phyloP scores from a whole-genome alignment of 2,888 invertebrate species.

The Morpho helenor region DNA sequence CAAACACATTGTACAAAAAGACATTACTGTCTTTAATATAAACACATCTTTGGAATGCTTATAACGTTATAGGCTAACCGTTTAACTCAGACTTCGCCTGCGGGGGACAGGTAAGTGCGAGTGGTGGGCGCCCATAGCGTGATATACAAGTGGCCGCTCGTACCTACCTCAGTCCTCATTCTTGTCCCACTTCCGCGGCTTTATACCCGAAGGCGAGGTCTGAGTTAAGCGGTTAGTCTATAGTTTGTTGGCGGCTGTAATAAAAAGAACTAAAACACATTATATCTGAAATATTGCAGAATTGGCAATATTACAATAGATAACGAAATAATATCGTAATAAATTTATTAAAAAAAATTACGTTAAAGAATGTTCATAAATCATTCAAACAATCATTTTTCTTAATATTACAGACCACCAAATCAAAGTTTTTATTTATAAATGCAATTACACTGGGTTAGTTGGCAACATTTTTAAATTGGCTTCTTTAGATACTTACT shows the following conservation, averaged over 20 bases:
- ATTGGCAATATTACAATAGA: background rate
- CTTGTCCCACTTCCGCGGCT: too few species aligned
- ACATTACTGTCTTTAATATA: slow-evolving; percentile 43
- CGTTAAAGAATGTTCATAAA: too few species aligned
- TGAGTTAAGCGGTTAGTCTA: too few species aligned
- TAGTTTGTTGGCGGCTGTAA: background rate
- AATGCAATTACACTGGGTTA: slow-evolving; percentile 28
- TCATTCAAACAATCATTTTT: too few species aligned
- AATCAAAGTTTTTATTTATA: slow-evolving; percentile 21
- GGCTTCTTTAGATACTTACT: slow-evolving; percentile 45
- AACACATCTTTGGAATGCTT: slow-evolving; percentile 68
- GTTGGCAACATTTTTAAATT: slow-evolving; percentile 53
- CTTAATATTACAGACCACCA: slow-evolving; percentile 1
- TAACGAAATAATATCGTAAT: too few species aligned
- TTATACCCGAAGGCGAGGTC: too few species aligned
- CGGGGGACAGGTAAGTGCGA: too few species aligned
- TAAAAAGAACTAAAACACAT: background rate
- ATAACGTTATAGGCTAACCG: background rate
- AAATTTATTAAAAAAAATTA: too few species aligned
- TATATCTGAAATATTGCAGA: background rate
- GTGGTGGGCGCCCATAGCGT: too few species aligned
- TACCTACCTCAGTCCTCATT: too few species aligned
- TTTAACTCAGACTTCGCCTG: too few species aligned
- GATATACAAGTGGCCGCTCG: too few species aligned
- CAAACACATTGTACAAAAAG: slow-evolving; percentile 18